Conservation (phyloP, 2,113 vertebrate species). For the Eidolon helvum region DNA sequence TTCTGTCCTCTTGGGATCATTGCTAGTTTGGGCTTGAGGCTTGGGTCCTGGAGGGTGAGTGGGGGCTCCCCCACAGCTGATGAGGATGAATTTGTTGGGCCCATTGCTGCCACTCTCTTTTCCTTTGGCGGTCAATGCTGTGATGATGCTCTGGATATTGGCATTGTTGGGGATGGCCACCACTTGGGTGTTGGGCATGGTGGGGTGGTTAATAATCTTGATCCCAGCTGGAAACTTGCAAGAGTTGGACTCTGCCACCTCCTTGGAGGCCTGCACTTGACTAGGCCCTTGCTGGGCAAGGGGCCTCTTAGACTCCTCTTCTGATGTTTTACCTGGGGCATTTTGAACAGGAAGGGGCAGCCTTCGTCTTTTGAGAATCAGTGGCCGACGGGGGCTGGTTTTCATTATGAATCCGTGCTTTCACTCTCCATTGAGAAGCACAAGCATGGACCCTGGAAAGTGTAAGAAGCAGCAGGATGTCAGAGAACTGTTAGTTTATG, state of each 20-base stretch:
- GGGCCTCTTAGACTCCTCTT: conserved; percentile 58
- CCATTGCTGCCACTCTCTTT: conserved; percentile 91
- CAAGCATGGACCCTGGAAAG: conserved; percentile 73
- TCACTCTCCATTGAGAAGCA: conserved; percentile 83
- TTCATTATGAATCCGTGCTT: conserved; percentile 87
- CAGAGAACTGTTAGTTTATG: background rate
- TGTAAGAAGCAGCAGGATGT: background rate
- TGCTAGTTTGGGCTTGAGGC: conserved; percentile 51
- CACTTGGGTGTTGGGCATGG: conserved; percentile 91
- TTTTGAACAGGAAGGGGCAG: conserved; percentile 84
- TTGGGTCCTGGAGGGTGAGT: background rate
- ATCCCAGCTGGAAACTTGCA: conserved; percentile 86
- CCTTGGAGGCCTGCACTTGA: conserved; percentile 45
- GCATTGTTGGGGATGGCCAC: conserved; percentile 89
- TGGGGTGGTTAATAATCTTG: conserved; percentile 92
- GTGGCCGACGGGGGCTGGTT: conserved; percentile 92
- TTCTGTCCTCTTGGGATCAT: background rate
- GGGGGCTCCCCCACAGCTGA: conserved; percentile 83
- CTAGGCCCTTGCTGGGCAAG: conserved; percentile 24
- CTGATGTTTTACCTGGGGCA: conserved; percentile 55
- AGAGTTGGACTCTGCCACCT: conserved; percentile 26
- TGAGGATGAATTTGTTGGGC: conserved; percentile 95
- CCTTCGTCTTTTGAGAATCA: conserved; percentile 96
- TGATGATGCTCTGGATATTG: conserved; percentile 92
- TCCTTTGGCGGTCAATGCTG: conserved; percentile 90